Conservation (phyloP, 2,888 invertebrate genomes). For the Ashinkailepas kermadecensis region DNA sequence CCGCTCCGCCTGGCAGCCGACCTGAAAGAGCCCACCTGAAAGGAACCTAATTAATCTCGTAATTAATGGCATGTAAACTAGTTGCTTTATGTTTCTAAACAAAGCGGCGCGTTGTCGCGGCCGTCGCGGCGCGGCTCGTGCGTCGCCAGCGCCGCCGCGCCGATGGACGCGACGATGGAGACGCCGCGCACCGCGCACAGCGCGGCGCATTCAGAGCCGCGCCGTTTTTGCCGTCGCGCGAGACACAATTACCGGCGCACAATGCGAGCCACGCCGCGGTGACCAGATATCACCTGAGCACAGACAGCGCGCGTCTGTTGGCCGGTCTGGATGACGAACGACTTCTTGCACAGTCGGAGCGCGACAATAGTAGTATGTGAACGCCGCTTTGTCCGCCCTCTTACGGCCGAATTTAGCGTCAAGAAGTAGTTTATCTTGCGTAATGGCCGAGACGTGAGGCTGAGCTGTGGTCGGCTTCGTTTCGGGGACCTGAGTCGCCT, state of each 20-base stretch:
- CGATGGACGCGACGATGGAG: background rate
- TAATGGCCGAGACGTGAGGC: background rate
- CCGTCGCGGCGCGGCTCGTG: background rate
- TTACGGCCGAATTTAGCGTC: background rate
- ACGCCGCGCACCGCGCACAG: background rate
- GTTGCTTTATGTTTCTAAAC: constrained; percentile 6
- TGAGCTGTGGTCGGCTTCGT: too few species aligned
- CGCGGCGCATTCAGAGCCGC: background rate
- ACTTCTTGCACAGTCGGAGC: background rate
- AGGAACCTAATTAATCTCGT: constrained; percentile 14
- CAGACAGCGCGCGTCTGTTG: background rate
- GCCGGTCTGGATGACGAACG: background rate
- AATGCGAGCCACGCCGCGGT: background rate
- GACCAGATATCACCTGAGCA: background rate
- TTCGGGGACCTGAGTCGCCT: background rate
- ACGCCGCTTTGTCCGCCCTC: background rate
- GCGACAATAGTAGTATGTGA: background rate
- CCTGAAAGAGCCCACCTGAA: background rate
- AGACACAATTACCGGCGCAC: constrained; percentile 5
- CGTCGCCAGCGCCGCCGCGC: background rate
- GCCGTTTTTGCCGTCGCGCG: constrained; percentile 7
- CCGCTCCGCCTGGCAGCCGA: too few species aligned
- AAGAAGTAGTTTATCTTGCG: constrained; percentile 1
- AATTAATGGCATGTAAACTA: constrained; percentile 14
- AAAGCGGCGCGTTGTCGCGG: background rate